A percentile compares a stretch with the other conserved stretches of the same genome.
phyloP scores from a whole-genome alignment of 2,113 vertebrate species.

The Antennarius striatus region DNA sequence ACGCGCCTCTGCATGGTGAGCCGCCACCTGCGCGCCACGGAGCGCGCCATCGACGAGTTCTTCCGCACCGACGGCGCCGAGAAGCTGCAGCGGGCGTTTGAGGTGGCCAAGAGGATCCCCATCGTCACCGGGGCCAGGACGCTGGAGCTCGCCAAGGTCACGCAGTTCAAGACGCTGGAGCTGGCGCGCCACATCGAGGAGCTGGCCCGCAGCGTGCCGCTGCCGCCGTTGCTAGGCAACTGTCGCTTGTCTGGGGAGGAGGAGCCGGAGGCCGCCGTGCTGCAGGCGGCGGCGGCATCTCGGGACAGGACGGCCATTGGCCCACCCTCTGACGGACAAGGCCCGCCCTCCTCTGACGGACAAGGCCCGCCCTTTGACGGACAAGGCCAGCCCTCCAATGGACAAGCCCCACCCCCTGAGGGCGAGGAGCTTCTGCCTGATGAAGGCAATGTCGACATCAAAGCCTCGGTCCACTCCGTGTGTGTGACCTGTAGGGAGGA shows the following conservation, averaged over 20 bases:
- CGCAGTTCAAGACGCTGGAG: slow-evolving; percentile 94
- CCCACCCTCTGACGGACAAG: neutral
- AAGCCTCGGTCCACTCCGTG: too few relatives aligned
- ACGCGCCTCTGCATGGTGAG: slow-evolving; percentile 93
- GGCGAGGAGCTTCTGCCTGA: neutral
- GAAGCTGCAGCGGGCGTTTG: slow-evolving; percentile 95
- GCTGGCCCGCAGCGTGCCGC: slow-evolving; percentile 90
- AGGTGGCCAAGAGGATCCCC: slow-evolving; percentile 94
- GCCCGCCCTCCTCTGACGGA: neutral
- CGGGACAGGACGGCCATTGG: slow-evolving; percentile 48
- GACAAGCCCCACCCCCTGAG: neutral
- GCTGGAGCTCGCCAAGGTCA: slow-evolving; percentile 88
- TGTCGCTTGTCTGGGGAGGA: slow-evolving; percentile 85
- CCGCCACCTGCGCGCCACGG: slow-evolving; percentile 92
- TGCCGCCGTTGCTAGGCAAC: slow-evolving; percentile 91
- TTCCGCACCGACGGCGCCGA: slow-evolving; percentile 93
- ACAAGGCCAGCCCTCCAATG: slow-evolving; percentile 2
- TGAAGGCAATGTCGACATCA: too few relatives aligned
- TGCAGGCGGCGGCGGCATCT: neutral
- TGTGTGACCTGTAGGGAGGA: too few relatives aligned
- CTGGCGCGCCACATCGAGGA: slow-evolving; percentile 94
- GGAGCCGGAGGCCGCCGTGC: slow-evolving; percentile 66
- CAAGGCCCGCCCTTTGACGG: neutral
- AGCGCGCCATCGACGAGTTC: slow-evolving; percentile 95
- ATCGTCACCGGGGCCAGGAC: slow-evolving; percentile 94